Conservation (phyloP, 2,797 vertebrate genomes). For the Linurgus olivaceus region DNA sequence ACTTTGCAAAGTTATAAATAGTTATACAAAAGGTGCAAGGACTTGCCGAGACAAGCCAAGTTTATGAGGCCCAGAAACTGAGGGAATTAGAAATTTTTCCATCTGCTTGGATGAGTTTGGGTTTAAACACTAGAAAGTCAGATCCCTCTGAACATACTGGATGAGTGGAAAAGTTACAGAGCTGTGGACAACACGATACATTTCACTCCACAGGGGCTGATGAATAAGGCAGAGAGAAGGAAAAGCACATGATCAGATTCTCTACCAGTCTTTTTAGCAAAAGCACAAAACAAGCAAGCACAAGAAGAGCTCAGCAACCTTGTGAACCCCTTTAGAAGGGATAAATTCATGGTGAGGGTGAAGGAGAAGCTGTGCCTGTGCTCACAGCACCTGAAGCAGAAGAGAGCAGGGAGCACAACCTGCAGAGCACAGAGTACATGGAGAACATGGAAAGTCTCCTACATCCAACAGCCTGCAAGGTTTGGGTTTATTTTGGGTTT, state of each 20-base stretch:
- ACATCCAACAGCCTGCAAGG: background rate
- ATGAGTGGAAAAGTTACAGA: background rate
- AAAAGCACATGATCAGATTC: background rate
- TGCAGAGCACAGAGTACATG: accelerated
- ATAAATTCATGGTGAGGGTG: background rate
- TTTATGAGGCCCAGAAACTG: background rate
- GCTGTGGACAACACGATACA: background rate
- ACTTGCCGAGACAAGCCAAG: background rate
- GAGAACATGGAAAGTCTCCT: background rate
- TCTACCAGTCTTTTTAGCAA: background rate
- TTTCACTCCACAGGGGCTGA: background rate
- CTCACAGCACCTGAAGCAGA: background rate
- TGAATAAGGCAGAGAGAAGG: background rate
- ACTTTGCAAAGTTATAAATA: background rate
- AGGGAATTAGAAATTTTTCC: constrained; percentile 30
- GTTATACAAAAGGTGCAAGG: background rate
- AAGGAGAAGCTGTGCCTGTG: background rate
- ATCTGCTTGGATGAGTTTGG: background rate
- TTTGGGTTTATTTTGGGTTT: background rate
- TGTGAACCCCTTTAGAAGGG: background rate
- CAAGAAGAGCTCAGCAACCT: background rate
- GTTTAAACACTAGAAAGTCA: background rate
- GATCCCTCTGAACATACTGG: background rate
- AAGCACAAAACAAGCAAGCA: background rate
- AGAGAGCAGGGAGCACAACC: background rate